Evolutionary conservation across 2,888 invertebrate genomes (phyloP).

Genomic region (Dorcus parallelipipedus): DNA sequence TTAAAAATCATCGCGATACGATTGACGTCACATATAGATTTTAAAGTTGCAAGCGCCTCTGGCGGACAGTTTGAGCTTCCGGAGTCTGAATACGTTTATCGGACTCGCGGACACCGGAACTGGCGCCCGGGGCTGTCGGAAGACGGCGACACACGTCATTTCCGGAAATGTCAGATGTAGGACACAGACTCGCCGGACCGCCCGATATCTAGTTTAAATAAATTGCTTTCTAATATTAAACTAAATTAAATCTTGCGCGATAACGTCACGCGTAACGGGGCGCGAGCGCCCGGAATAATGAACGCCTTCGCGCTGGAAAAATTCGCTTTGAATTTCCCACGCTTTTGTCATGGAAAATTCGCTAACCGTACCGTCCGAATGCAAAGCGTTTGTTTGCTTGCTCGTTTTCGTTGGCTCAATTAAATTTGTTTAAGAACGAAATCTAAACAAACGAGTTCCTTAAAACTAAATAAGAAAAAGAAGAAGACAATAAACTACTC

Average conservation of each 20-base stretch:
- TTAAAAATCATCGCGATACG: slow-evolving; percentile 29
- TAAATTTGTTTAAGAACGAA: too few relatives aligned
- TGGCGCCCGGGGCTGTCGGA: slow-evolving; percentile 48
- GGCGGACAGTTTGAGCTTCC: slow-evolving; percentile 48
- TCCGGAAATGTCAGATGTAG: slow-evolving; percentile 48
- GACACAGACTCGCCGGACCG: slow-evolving; percentile 25
- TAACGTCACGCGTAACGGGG: neutral
- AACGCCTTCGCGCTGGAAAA: too few relatives aligned
- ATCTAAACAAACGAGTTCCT: too few relatives aligned
- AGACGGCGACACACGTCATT: slow-evolving; percentile 51
- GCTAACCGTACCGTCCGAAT: too few relatives aligned
- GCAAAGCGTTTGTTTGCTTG: too few relatives aligned
- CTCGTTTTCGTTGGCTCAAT: too few relatives aligned
- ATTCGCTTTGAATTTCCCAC: too few relatives aligned
- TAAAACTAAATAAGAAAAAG: too few relatives aligned
- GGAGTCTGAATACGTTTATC: slow-evolving; percentile 47
- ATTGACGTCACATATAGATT: slow-evolving; percentile 33
- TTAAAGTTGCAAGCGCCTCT: slow-evolving; percentile 41
- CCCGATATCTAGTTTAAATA: slow-evolving; percentile 25
- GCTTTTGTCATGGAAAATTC: too few relatives aligned
- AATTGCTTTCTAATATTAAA: slow-evolving; percentile 26
- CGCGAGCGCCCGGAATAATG: neutral
- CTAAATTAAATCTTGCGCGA: slow-evolving; percentile 19
- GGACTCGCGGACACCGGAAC: slow-evolving; percentile 47
- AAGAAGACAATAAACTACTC: too few relatives aligned